Evolutionary conservation across 53 echinoderm and acorn worm genomes (phyloP).

Genomic region (Zoroaster sp.): DNA sequence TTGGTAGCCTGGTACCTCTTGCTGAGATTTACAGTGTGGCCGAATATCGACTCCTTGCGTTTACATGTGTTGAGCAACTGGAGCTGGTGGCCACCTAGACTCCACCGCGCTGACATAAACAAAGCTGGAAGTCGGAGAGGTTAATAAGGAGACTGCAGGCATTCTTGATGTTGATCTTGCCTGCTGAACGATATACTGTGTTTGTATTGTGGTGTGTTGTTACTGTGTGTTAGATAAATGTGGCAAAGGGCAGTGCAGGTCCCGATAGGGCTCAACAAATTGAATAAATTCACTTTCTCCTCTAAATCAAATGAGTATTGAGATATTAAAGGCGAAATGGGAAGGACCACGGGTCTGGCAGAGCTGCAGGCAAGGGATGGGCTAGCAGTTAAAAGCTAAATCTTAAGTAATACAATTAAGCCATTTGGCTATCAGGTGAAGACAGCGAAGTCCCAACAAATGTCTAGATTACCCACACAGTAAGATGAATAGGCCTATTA

Average conservation of each 20-base stretch:
- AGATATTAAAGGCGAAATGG: not conserved
- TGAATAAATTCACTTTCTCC: not conserved
- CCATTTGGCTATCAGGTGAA: not conserved
- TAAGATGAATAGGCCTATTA: no score
- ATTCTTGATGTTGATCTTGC: not conserved
- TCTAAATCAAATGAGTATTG: not conserved
- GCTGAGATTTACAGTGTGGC: constrained; percentile 5
- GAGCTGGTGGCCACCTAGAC: constrained; percentile 13
- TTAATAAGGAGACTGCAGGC: constrained; percentile 28
- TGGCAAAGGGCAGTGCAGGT: not conserved
- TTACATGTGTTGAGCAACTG: constrained; percentile 17
- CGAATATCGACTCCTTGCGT: not conserved
- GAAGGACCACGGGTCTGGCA: not conserved
- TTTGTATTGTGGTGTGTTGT: not conserved
- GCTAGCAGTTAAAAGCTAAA: not conserved
- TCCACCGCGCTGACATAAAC: constrained; percentile 20
- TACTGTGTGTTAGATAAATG: not conserved
- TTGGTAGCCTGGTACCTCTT: constrained; percentile 8
- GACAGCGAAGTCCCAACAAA: not conserved
- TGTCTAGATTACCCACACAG: no score
- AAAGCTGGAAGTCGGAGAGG: constrained; percentile 25
- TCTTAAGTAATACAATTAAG: not conserved
- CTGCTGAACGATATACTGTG: constrained; percentile 29
- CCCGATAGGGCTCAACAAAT: not conserved
- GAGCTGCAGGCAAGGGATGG: not conserved